These are phyloP conservation scores for Caradrina kadenii DNA, from an alignment of 2,888 invertebrate genomes.

Conservation along the genomic window DNA sequence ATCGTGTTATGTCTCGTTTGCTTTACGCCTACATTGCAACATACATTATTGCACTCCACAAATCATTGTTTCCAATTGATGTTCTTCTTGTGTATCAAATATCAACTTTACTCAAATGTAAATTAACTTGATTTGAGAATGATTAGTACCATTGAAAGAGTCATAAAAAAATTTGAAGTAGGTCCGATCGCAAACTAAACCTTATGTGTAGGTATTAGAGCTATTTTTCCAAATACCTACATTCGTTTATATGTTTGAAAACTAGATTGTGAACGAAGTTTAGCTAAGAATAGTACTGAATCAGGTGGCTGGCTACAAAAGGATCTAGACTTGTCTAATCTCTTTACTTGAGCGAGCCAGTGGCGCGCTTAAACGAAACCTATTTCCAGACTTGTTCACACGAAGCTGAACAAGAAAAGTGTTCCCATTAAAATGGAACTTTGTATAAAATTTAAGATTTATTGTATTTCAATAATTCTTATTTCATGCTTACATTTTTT, in stretches of 20 bases:
- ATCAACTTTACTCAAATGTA: too few species aligned
- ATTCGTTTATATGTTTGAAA: not conserved
- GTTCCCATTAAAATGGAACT: conserved; percentile 30
- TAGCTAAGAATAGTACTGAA: conserved; percentile 22
- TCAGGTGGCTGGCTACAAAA: conserved; percentile 30
- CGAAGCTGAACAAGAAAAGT: conserved; percentile 11
- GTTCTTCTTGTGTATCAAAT: too few species aligned
- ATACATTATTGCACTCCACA: too few species aligned
- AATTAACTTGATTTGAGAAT: too few species aligned
- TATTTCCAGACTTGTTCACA: conserved; percentile 15
- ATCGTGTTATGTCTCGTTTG: not conserved
- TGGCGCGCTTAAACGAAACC: conserved; percentile 20
- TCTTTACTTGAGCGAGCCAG: conserved; percentile 26
- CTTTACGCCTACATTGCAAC: too few species aligned
- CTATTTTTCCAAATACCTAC: too few species aligned
- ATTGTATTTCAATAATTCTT: not conserved
- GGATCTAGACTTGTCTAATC: conserved; percentile 39
- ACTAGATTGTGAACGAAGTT: not conserved
- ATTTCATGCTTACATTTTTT: not conserved
- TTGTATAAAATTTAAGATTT: not conserved
- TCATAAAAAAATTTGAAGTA: too few species aligned
- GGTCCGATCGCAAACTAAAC: too few species aligned
- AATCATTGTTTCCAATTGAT: too few species aligned
- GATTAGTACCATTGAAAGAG: too few species aligned
- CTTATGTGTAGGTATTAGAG: too few species aligned